Conservation (phyloP, 2,113 vertebrate genomes). For the Notarius lentiginosus region DNA sequence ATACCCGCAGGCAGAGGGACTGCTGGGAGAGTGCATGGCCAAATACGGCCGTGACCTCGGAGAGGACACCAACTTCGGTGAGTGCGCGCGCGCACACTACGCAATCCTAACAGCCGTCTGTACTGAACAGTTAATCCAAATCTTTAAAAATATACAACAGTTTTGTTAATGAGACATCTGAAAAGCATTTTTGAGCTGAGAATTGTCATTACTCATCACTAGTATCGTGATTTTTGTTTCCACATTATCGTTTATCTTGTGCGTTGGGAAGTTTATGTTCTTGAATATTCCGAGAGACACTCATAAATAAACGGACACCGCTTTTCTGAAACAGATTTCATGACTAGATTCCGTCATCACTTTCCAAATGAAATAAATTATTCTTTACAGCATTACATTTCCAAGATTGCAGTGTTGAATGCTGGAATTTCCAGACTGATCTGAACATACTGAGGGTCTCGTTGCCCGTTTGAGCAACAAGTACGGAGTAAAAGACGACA, state of each 20-base stretch:
- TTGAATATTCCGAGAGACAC: not conserved
- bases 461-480: not conserved
- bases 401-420: not conserved
- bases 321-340: not conserved
- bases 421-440: too few species aligned
- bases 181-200: not conserved
- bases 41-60: slow-evolving; percentile 92
- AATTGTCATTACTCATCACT: not conserved
- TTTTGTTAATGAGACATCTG: not conserved
- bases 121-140: not conserved
- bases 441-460: not conserved
- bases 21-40: slow-evolving; percentile 93
- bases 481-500: not conserved
- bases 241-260: not conserved
- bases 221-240: not conserved
- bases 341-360: not conserved
- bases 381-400: not conserved
- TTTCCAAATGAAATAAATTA: not conserved
- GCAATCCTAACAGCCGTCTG: not conserved
- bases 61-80: slow-evolving; percentile 96
- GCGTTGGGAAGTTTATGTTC: not conserved
- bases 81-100: slow-evolving; percentile 49
- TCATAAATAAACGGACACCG: not conserved
- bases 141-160: not conserved
- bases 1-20: slow-evolving; percentile 93